A percentile compares a stretch with the other conserved stretches of the same genome.
Conservation (phyloP, 2,797 vertebrate genomes). For the Todus mexicanus region DNA sequence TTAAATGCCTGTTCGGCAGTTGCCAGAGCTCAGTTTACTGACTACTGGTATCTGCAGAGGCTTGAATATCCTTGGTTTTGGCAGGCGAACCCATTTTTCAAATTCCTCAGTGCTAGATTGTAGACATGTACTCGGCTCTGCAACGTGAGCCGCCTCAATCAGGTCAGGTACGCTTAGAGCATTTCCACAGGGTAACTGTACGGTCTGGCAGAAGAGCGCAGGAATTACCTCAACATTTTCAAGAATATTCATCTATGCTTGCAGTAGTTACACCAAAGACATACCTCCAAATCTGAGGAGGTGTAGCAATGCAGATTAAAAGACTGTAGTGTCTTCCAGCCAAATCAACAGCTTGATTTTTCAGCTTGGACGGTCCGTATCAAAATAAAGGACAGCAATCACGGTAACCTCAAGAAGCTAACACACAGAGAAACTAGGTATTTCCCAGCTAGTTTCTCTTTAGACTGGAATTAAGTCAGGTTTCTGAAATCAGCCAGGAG, state of each 20-base stretch:
- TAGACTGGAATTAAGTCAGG: not conserved
- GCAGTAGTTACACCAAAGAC: not conserved
- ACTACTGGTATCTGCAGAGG: not conserved
- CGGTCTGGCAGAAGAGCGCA: not conserved
- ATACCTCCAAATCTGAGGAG: not conserved
- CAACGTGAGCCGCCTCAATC: not conserved
- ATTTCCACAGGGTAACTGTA: not conserved
- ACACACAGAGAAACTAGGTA: not conserved
- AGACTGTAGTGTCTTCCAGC: not conserved
- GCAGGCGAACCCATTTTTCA: not conserved
- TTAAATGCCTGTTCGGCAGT: not conserved
- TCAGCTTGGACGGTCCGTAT: not conserved
- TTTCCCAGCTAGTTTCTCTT: not conserved
- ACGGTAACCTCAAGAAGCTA: accelerated
- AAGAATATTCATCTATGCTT: not conserved
- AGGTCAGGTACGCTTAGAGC: not conserved
- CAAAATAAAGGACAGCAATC: not conserved
- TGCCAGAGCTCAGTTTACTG: not conserved
- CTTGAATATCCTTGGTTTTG: not conserved
- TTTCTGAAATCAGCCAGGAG: not conserved
- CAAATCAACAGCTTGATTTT: not conserved
- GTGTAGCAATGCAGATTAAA: not conserved
- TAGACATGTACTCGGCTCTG: not conserved
- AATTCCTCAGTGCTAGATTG: not conserved
- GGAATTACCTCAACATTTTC: not conserved